Percentiles rank a stretch among this genome's conserved stretches.
phyloP scores from a whole-genome alignment of 2,797 vertebrate genomes.

The Periparus ater region DNA sequence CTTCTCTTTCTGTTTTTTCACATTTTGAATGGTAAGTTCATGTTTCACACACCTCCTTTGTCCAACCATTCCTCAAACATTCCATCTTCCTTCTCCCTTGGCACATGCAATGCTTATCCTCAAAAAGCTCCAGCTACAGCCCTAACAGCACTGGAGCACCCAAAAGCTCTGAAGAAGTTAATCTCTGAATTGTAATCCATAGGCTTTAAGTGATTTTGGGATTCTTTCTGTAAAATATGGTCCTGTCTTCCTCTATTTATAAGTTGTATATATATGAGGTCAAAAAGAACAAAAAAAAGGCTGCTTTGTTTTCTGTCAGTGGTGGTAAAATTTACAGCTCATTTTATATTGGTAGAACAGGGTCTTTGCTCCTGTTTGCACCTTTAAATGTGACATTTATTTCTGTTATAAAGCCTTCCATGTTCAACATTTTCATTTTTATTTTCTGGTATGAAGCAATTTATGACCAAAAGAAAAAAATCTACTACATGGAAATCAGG shows the following conservation, averaged over 20 bases:
- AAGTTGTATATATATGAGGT: background rate
- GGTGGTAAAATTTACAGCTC: background rate
- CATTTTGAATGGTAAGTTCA: background rate
- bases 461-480: background rate
- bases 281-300: fast-evolving
- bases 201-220: fast-evolving
- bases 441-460: background rate
- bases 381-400: background rate
- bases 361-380: background rate
- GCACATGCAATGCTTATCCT: background rate
- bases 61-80: background rate
- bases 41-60: background rate
- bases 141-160: background rate
- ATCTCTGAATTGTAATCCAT: background rate
- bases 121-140: background rate
- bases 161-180: background rate
- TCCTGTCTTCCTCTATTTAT: background rate
- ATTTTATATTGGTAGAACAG: background rate
- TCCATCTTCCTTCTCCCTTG: background rate
- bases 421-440: background rate
- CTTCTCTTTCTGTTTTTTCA: background rate
- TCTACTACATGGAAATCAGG: background rate
- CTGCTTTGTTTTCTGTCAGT: background rate
- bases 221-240: background rate
- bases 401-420: background rate